Conservation (phyloP, 2,113 vertebrate genomes). For the Nerophis lumbriciformis region DNA sequence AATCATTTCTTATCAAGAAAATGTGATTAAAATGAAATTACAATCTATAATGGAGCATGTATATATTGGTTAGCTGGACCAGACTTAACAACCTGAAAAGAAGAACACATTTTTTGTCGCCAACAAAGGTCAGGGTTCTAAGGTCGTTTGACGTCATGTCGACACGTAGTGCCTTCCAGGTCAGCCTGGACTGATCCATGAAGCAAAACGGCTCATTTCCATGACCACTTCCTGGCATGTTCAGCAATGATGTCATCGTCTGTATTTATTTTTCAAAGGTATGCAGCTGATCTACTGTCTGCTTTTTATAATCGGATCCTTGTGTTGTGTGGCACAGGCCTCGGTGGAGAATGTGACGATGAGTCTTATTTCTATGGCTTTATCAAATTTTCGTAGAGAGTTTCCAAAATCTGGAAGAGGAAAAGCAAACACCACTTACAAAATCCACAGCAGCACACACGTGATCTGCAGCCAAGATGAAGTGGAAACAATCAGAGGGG, state of each 20-base stretch:
- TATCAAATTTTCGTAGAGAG: constrained; percentile 12
- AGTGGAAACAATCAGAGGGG: constrained; percentile 1
- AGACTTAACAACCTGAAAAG: background rate
- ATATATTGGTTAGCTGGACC: background rate
- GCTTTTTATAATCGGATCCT: background rate
- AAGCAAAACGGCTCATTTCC: constrained; percentile 7
- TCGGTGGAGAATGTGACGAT: background rate
- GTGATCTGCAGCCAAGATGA: constrained; percentile 4
- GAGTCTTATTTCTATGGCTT: constrained; percentile 13
- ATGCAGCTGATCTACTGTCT: constrained; percentile 4
- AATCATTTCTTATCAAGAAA: no score
- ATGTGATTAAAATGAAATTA: no score
- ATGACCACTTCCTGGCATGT: background rate
- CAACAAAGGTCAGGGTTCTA: background rate
- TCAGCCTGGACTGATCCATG: constrained; percentile 11
- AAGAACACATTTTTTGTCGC: background rate
- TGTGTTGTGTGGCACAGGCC: background rate
- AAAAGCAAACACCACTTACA: constrained; percentile 46
- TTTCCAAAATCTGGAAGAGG: constrained; percentile 53
- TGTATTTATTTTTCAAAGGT: constrained; percentile 20
- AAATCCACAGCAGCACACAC: constrained; percentile 17
- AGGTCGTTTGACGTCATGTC: background rate
- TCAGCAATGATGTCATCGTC: constrained; percentile 31
- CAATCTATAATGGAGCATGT: background rate
- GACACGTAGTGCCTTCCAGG: background rate